Conservation (phyloP, 2,113 vertebrate species). For the Scalopus aquaticus region DNA sequence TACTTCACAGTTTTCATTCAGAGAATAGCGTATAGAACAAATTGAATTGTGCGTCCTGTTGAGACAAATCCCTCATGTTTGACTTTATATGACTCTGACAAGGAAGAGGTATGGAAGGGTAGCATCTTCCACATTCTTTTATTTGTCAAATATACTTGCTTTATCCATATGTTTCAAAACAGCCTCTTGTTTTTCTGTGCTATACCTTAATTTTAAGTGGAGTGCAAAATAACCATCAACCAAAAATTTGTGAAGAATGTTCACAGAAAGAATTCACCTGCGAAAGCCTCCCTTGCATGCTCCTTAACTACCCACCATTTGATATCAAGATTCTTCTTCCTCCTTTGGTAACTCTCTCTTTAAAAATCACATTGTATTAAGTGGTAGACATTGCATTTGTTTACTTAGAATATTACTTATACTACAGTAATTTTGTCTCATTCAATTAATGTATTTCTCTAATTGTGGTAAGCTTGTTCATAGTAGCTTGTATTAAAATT, state of each 20-base stretch:
- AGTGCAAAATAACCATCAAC: background rate
- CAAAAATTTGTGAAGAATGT: background rate
- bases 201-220: background rate
- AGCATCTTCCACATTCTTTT: background rate
- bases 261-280: background rate
- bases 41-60: background rate
- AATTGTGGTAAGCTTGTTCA: background rate
- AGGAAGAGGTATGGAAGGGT: background rate
- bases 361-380: background rate
- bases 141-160: background rate
- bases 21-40: background rate
- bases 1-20: background rate
- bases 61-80: background rate
- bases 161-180: background rate
- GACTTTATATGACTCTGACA: background rate
- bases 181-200: background rate
- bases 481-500: background rate
- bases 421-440: background rate
- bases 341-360: background rate
- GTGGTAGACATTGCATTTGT: background rate
- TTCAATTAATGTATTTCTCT: background rate
- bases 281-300: background rate
- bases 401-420: background rate
- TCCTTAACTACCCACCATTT: background rate
- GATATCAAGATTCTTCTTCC: background rate